Conservation (phyloP, 2,888 invertebrate genomes). For the Augiades crinisus region DNA sequence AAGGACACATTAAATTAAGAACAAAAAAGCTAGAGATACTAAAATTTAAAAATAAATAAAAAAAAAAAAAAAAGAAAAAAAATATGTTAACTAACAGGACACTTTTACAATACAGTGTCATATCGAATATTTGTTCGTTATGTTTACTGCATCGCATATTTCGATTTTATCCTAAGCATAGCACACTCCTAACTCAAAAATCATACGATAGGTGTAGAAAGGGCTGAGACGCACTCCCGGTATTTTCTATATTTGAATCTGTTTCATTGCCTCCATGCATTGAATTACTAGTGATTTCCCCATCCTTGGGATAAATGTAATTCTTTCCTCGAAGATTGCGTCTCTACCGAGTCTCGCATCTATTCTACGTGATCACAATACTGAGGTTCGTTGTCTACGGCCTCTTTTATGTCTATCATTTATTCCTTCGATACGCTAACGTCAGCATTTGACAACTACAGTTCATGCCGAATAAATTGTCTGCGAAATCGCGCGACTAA, state of each 20-base stretch:
- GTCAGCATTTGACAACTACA: conserved; percentile 78
- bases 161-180: neutral
- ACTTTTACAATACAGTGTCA: too few species aligned
- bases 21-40: too few species aligned
- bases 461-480: conserved; percentile 75
- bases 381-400: conserved; percentile 61
- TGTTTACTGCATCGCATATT: neutral
- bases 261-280: conserved; percentile 61
- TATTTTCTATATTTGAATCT: conserved; percentile 41
- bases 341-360: conserved; percentile 58
- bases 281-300: conserved; percentile 73
- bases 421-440: conserved; percentile 70
- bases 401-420: conserved; percentile 72
- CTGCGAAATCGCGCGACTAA: conserved; percentile 66
- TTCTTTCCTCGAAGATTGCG: conserved; percentile 75
- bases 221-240: conserved; percentile 1
- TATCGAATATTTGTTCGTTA: neutral
- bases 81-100: too few species aligned
- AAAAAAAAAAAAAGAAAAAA: too few species aligned
- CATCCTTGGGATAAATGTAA: conserved; percentile 75
- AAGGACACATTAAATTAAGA: too few species aligned
- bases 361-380: conserved; percentile 72
- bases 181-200: too few species aligned
- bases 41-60: too few species aligned
- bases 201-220: too few species aligned